Base-by-base conservation (phyloP, 2,113 vertebrate species). In the Passer montanus region DNA sequence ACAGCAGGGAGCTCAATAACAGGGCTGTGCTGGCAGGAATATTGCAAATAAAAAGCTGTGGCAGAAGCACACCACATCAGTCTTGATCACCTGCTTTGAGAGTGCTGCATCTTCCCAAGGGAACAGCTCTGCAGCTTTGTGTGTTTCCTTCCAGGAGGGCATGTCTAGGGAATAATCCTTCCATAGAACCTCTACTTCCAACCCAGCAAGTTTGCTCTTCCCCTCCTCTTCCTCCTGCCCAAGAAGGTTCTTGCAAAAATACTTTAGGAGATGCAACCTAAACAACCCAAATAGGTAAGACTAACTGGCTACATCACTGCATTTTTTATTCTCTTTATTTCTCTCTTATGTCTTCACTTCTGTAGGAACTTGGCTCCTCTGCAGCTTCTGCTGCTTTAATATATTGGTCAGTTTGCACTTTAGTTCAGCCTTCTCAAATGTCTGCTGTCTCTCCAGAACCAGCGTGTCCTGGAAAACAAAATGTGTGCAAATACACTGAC, bases 391-490 rank as follows among this genome's bases (percentile, higher is more conserved):
- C 62, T 79, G 43, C 81, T 75, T 70, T 93, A 55, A 63, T 72
- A 24, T 8, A 4, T 75, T 87, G 64, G 43, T 90, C 92, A 88
- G 35, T 92, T 81, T 93, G 83, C 30, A 21, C 49, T 93, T 81
- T 41, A 67, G 43, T 75, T 96, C 74, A 81, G 31, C 66, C 62
- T n/a, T 85, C 75, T 93, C 82, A 80, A 7, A 60, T 80, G 43
- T 79, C 79, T 82, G 39, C n/a, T 83, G 26, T n/a, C 67, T 93
- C 44, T 93, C 66, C 88, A 95, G 72, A 86, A 91, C n/a, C 73
- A 43, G 26, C 11, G 1, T 90, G 82, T 69, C 64, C 80, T 78
- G 56, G 55, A 94, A 90, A 90, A 86, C 9, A 3, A 33, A 80
- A 77, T 20, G 21, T 66, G 79, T 70, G 83, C 64, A 75, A 90